Base-by-base conservation (phyloP, 2,888 invertebrate genomes). In the Venustoraphidia nigricollis region DNA sequence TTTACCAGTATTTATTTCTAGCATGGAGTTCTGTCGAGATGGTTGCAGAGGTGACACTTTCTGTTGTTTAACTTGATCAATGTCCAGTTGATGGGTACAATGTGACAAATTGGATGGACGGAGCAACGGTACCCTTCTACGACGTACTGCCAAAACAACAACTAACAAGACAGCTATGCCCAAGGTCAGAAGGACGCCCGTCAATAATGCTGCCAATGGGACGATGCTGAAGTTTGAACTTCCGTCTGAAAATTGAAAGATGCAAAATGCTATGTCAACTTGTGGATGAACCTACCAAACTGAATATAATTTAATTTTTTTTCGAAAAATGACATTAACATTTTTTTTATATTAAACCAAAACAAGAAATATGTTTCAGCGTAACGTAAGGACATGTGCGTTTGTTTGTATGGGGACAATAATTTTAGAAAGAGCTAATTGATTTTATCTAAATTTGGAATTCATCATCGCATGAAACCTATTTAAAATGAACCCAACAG, bases 1-100 rank as follows among this genome's bases (percentile, higher is more conserved):
- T 14, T 39, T 39, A 47, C 85, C 87, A 36, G 87, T 84, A 54
- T 86, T 87, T 39, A 87, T 80, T 63, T 82, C 81, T 57, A 81
- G 65, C 68, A 79, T 78, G 11, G 80, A 75, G 52, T 64, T 63
- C 35, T 65, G 65, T 40, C 65, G 57, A 1, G 66, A 61, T 10
- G 64, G 56, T 50, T 61, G 61, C 5, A 54, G 65, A 62, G 60
- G 71, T 61, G 65, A 68, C 58, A 62, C 62, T 65, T 67, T 79
- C 59, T 68, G 73, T 60, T 68, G 71, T 62, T 68, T 74, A 59
- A 64, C 68, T 36, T 65, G 59, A 50, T 67, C 64, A 46, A 64
- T 54, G 48, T 56, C 55, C 47, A 65, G 57, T 51, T 66, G 64
- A 51, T 67, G 65, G 13, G 63, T 60, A 52, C 67, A 68, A 51